These are phyloP conservation scores for Chauna torquata DNA, from an alignment of 2,113 vertebrate genomes.

Conservation along the genomic window DNA sequence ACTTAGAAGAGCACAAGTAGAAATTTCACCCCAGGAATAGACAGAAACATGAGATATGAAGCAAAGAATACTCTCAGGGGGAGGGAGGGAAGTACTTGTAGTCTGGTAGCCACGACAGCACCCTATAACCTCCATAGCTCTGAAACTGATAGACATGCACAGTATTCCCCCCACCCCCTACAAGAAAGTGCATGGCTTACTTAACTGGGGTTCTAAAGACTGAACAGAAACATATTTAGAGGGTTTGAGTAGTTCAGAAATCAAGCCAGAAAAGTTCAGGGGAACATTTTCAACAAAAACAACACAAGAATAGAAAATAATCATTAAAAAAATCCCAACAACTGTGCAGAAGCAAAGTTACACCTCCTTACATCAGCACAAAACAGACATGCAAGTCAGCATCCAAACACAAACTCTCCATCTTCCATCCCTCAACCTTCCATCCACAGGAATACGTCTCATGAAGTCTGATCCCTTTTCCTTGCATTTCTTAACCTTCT, in stretches of 20 bases:
- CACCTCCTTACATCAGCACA: not conserved
- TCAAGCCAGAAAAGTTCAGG: not conserved
- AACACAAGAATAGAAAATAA: not conserved
- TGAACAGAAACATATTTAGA: not conserved
- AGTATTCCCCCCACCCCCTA: too few relatives aligned
- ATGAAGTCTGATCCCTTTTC: not conserved
- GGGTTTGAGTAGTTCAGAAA: not conserved
- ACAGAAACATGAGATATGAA: not conserved
- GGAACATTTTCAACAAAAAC: not conserved
- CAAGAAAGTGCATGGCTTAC: too few relatives aligned
- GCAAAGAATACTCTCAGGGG: not conserved
- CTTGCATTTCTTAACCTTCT: not conserved
- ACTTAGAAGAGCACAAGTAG: not conserved
- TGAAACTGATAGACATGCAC: not conserved
- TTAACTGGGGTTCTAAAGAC: too few relatives aligned
- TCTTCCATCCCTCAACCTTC: not conserved
- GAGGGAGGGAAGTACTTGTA: not conserved
- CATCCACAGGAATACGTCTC: not conserved
- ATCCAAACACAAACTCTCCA: not conserved
- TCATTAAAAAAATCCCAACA: not conserved
- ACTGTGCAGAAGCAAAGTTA: not conserved
- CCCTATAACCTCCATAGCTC: not conserved
- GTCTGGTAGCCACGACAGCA: not conserved
- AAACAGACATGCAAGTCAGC: not conserved
- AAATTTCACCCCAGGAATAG: not conserved